Evolutionary conservation across 2,113 vertebrate genomes (phyloP).

Genomic region (Phalacrocorax carbo): DNA sequence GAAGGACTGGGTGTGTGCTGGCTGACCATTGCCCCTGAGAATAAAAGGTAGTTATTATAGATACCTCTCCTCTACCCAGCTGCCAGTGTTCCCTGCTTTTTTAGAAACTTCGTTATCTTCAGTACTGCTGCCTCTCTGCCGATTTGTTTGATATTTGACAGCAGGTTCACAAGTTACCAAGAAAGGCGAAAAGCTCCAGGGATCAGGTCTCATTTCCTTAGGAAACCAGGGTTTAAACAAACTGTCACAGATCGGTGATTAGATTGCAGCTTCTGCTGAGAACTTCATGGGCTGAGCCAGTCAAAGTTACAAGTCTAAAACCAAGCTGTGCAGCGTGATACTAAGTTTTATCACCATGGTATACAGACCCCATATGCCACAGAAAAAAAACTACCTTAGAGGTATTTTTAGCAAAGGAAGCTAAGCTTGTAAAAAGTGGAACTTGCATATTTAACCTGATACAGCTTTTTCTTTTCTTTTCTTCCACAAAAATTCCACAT

Average conservation of each 20-base stretch:
- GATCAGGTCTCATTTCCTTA: neutral
- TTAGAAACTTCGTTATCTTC: neutral
- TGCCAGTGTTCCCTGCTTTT: neutral
- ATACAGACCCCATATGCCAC: neutral
- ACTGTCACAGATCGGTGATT: neutral
- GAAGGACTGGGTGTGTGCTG: neutral
- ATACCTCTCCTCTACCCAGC: neutral
- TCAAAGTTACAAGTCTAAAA: neutral
- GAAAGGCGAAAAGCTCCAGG: neutral
- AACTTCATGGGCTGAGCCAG: neutral
- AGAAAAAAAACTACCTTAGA: neutral
- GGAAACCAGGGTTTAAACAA: neutral
- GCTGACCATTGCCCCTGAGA: neutral
- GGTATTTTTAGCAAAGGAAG: neutral
- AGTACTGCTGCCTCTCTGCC: neutral
- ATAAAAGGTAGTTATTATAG: neutral
- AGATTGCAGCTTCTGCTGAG: neutral
- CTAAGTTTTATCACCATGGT: neutral
- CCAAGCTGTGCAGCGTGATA: neutral
- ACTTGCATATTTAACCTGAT: neutral
- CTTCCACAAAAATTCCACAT: constrained; percentile 33
- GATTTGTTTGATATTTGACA: neutral
- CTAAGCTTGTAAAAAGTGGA: neutral
- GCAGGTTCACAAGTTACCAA: neutral
- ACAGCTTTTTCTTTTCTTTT: neutral